phyloP scores from a whole-genome alignment of 2,113 vertebrate species.

The Zosterops lateralis region DNA sequence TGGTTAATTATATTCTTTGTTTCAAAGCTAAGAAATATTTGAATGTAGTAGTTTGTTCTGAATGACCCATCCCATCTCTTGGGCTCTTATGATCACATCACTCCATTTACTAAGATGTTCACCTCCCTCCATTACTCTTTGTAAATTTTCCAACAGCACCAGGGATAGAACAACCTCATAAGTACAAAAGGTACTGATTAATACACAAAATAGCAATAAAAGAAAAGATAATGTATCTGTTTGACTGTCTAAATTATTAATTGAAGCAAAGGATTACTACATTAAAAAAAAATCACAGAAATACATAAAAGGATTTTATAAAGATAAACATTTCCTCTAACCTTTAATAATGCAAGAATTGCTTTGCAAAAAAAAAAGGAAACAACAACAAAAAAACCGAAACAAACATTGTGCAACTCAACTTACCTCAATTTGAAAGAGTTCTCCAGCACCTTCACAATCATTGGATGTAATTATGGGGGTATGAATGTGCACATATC shows the following conservation, averaged over 20 bases:
- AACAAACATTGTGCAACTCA: not conserved
- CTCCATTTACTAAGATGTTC: not conserved
- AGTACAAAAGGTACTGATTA: not conserved
- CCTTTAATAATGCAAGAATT: not conserved
- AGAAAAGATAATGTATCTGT: not conserved
- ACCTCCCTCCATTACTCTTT: not conserved
- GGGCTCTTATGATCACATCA: not conserved
- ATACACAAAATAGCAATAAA: not conserved
- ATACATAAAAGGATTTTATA: not conserved
- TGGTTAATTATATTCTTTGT: not conserved
- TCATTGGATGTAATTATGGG: conserved; percentile 97
- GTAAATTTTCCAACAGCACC: not conserved
- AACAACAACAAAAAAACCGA: not conserved
- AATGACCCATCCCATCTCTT: not conserved
- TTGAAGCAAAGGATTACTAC: not conserved
- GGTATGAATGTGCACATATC: conserved; percentile 91
- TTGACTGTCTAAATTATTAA: not conserved
- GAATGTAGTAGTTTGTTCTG: not conserved
- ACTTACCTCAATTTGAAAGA: conserved; percentile 89
- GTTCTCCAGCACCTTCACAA: conserved; percentile 94
- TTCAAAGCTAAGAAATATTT: not conserved
- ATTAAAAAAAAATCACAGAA: not conserved
- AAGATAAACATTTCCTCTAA: not conserved
- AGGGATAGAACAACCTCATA: not conserved
- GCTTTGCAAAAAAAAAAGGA: not conserved